Base-by-base conservation (phyloP, 2,797 vertebrate genomes). In the Balearica regulorum region DNA sequence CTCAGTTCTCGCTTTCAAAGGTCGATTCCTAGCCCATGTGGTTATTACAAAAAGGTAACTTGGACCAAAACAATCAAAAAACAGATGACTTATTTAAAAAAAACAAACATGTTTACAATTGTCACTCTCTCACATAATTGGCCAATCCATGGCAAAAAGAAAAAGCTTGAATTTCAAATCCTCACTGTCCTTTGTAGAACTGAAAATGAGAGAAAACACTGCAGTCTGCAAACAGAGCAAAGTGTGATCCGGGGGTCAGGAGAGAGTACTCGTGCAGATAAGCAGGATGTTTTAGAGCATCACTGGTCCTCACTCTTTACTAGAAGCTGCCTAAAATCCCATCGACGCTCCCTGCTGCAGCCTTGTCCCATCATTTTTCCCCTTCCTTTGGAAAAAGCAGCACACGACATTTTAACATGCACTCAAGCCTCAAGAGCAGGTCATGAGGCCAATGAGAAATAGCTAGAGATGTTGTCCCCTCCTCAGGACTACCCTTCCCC, bases 101-200 rank as follows among this genome's bases (percentile, higher is more conserved):
- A 25, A 13, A 29, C 10, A 39, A 78, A 84, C 10, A 31, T 13
- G 69, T 64, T 96, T 87, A 93, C 75, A n/a, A 14, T 13, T 60
- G 22, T 16, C 48, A 29, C 41, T 73, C 51, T 91, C 29, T 19
- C 71, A 55, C 15, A 9, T 25, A 90, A 58, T 68, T 53, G 49
- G 37, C 10, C 5, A 4, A n/a, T 49, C 37, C 41, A 16, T 1
- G 1, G 75, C 33, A 85, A 72, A 83, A 83, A 70, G 62, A 82
- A 93, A 92, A 83, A 72, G 49, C 69, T 87, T 91, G 81, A 94
- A 83, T 92, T 93, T 90, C 83, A 75, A 92, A 91, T 69, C 53
- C 17, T 12, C 5, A 0, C 19, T n/a, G 44, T n/a, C 46, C 55
- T 95, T 94, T 94, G 83, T 90, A 76, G 83, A 85, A 85, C 71